A percentile compares a stretch with the other conserved stretches of the same genome.
Conservation (phyloP, 2,797 vertebrate species). For the Pterois miles region DNA sequence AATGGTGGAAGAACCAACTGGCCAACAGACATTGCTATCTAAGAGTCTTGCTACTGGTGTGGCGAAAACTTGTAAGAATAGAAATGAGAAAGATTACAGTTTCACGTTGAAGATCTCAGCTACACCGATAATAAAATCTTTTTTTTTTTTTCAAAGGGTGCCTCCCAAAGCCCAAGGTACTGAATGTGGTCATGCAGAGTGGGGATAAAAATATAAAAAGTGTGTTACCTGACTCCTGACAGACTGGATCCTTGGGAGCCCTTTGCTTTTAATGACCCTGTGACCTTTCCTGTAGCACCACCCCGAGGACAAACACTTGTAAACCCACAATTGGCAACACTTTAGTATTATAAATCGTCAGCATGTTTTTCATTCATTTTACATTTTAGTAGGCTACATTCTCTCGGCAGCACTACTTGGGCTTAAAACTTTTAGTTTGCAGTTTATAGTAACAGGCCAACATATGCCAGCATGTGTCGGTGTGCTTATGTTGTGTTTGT, state of each 20-base stretch:
- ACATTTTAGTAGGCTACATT: not conserved
- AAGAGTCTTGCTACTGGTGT: not conserved
- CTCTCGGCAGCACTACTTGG: not conserved
- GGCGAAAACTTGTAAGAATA: not conserved
- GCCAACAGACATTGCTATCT: not conserved
- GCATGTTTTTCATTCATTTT: not conserved
- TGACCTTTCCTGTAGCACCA: not conserved
- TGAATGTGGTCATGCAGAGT: not conserved
- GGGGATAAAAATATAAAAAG: not conserved
- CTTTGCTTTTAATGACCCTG: not conserved
- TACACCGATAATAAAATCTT: not conserved
- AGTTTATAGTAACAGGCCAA: slow-evolving; percentile 9
- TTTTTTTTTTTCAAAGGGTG: not conserved
- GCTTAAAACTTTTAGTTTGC: slow-evolving; percentile 12
- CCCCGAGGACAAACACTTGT: not conserved
- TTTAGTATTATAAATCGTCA: not conserved
- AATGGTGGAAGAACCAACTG: not conserved
- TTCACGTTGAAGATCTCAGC: not conserved
- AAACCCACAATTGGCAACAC: not conserved
- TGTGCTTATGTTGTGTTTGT: slow-evolving; percentile 31
- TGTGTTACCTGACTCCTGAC: not conserved
- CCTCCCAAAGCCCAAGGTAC: not conserved
- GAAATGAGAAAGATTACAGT: not conserved
- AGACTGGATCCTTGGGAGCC: not conserved
- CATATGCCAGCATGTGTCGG: slow-evolving; percentile 37